Evolutionary conservation across 2,888 invertebrate species (phyloP).

Genomic region (Dexiosoma caninum): DNA sequence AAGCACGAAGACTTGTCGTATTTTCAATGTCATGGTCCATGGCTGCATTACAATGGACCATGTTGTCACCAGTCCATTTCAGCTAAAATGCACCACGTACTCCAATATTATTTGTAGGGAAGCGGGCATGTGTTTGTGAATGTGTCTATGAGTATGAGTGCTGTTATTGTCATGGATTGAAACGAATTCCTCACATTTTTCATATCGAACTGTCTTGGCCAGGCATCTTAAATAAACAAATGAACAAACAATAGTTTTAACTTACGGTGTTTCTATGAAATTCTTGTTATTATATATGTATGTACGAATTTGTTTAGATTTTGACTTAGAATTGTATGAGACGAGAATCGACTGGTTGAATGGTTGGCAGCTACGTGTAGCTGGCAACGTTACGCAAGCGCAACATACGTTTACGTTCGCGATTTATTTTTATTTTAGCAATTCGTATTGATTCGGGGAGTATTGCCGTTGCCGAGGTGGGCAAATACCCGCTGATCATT

Average conservation of each 20-base stretch:
- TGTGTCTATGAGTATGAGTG: constrained; percentile 32
- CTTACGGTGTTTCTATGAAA: neutral
- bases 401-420: constrained; percentile 70
- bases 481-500: constrained; percentile 73
- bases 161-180: constrained; percentile 59
- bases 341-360: neutral
- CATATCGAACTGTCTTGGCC: neutral
- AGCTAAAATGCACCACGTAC: too few relatives aligned
- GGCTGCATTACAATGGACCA: too few relatives aligned
- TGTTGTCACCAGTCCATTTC: too few relatives aligned
- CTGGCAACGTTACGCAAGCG: constrained; percentile 64
- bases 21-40: too few relatives aligned
- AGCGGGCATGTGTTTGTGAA: too few relatives aligned
- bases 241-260: neutral
- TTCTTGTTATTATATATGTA: neutral
- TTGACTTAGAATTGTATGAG: constrained; percentile 25
- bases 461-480: constrained; percentile 70
- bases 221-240: neutral
- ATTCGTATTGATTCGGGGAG: constrained; percentile 74
- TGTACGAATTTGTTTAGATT: neutral
- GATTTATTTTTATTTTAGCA: constrained; percentile 74
- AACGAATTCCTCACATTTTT: constrained; percentile 19
- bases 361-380: constrained; percentile 66
- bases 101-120: too few relatives aligned
- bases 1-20: too few relatives aligned